phyloP scores from a whole-genome alignment of 2,797 vertebrate species.

The Pangasius larnaudii region DNA sequence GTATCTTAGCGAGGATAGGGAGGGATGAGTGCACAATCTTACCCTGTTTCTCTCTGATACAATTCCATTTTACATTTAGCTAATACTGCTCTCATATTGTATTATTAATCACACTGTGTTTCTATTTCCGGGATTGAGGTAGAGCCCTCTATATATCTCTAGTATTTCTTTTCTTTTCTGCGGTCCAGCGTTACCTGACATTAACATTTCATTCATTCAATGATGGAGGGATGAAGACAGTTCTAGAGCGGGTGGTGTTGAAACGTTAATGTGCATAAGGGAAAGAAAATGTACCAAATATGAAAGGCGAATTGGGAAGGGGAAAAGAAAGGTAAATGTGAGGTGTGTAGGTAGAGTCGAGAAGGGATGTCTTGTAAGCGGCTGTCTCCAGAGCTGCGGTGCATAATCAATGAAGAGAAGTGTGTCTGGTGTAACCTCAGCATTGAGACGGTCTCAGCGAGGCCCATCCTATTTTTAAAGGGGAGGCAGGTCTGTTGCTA shows the following conservation, averaged over 20 bases:
- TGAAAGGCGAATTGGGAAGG: conserved; percentile 18
- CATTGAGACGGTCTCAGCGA: conserved; percentile 68
- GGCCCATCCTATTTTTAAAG: conserved; percentile 81
- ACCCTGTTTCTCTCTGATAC: conserved; percentile 4
- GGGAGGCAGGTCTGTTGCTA: conserved; percentile 79
- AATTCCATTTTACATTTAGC: conserved; percentile 2
- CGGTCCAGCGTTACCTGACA: neutral
- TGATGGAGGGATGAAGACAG: conserved; percentile 34
- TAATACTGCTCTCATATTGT: neutral
- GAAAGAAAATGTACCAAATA: conserved; percentile 22
- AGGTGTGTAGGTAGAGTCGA: conserved; percentile 56
- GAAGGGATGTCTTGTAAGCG: conserved; percentile 73
- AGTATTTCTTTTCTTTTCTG: neutral
- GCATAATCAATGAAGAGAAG: conserved; percentile 80
- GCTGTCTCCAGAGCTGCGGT: conserved; percentile 70
- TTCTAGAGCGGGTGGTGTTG: conserved; percentile 27
- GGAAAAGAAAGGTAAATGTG: conserved; percentile 60
- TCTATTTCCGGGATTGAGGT: neutral
- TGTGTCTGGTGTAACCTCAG: conserved; percentile 73
- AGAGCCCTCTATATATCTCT: no score
- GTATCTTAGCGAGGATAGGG: conserved; percentile 22
- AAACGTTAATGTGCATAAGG: conserved; percentile 50
- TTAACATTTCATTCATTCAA: conserved; percentile 45
- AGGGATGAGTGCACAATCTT: neutral
- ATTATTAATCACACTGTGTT: neutral